A percentile compares a stretch with the other conserved stretches of the same genome.
Evolutionary conservation across 2,888 invertebrate species (phyloP).

Genomic region (Lithophane semibrunnea): DNA sequence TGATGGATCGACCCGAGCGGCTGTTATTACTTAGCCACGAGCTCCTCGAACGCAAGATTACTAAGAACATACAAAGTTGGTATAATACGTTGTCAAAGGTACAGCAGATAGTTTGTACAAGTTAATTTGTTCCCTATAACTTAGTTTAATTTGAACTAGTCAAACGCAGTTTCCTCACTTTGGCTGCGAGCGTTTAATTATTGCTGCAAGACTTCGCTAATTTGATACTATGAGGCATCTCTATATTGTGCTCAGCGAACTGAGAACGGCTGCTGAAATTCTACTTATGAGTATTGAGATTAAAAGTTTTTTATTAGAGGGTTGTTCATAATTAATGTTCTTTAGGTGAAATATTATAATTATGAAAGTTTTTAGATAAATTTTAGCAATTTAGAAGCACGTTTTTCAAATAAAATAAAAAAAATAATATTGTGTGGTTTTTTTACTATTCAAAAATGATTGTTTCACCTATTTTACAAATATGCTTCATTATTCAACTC

Average conservation of each 20-base stretch:
- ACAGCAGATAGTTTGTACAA: constrained; percentile 73
- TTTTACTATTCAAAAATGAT: no score
- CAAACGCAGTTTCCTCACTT: constrained; percentile 81
- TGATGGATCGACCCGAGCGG: no score
- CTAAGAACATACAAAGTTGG: constrained; percentile 45
- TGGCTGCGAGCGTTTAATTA: constrained; percentile 81
- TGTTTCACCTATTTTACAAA: background rate
- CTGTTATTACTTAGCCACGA: no score
- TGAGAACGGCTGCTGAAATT: constrained; percentile 70
- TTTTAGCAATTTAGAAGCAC: background rate
- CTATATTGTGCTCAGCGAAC: constrained; percentile 77
- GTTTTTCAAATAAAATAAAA: background rate
- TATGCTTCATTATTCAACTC: background rate
- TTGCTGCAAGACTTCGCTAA: constrained; percentile 83
- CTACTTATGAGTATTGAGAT: constrained; percentile 49
- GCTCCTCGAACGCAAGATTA: constrained; percentile 13
- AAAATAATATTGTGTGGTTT: no score
- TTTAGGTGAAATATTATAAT: background rate
- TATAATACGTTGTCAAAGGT: constrained; percentile 70
- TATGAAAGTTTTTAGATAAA: background rate
- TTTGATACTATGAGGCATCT: constrained; percentile 81
- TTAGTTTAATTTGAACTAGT: constrained; percentile 84
- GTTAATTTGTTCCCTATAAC: constrained; percentile 83
- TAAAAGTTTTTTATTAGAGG: constrained; percentile 32
- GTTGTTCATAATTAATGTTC: constrained; percentile 5